Evolutionary conservation across 2,113 vertebrate genomes (phyloP).

Genomic region (Chroicocephalus ridibundus): DNA sequence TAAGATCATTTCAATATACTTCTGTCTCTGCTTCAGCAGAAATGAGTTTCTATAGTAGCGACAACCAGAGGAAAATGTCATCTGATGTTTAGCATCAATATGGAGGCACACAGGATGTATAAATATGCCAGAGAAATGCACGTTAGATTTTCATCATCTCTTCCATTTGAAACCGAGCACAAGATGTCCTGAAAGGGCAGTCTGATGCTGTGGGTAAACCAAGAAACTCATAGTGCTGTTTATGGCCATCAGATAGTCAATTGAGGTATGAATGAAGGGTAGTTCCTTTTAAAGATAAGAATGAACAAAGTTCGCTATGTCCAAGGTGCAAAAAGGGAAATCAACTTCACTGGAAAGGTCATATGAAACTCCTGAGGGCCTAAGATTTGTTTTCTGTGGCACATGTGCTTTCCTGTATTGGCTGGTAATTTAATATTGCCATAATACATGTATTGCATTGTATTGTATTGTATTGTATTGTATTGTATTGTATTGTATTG

Average conservation of each 20-base stretch:
- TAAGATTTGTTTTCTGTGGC: neutral
- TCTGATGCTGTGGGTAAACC: neutral
- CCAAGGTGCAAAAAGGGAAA: neutral
- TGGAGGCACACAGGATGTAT: neutral
- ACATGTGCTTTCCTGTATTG: neutral
- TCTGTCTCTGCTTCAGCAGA: neutral
- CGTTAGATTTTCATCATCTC: neutral
- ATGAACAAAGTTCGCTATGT: neutral
- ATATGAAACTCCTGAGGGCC: neutral
- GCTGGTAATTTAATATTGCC: neutral
- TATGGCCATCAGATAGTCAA: neutral
- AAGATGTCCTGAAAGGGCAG: neutral
- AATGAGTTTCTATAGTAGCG: neutral
- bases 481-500: too few relatives aligned
- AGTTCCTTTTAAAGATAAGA: neutral
- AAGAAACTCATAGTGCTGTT: neutral
- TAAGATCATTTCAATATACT: neutral
- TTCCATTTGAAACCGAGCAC: neutral
- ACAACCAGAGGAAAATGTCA: neutral
- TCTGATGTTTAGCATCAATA: neutral
- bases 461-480: too few relatives aligned
- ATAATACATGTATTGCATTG: neutral
- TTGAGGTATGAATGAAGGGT: neutral
- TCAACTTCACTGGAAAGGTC: neutral
- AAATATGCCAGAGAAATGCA: neutral